phyloP scores from a whole-genome alignment of 2,797 vertebrate genomes.

The Dryobates pubescens region DNA sequence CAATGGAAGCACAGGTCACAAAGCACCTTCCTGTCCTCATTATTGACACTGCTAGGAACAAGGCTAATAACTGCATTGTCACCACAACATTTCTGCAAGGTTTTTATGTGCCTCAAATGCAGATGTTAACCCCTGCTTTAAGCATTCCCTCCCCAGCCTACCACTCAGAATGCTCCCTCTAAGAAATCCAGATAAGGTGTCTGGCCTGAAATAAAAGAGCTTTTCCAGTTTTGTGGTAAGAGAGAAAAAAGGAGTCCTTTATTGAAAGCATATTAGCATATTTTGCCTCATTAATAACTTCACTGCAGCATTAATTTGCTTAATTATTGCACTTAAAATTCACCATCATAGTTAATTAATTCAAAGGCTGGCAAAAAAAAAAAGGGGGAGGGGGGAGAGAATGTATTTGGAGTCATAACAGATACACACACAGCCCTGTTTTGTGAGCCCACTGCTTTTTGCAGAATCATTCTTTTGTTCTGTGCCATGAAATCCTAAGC shows the following conservation, averaged over 20 bases:
- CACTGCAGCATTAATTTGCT: slow-evolving; percentile 83
- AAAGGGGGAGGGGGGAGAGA: background rate
- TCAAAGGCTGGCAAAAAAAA: slow-evolving; percentile 61
- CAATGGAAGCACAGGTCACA: slow-evolving; percentile 33
- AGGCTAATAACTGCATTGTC: slow-evolving; percentile 25
- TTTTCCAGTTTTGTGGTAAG: slow-evolving; percentile 77
- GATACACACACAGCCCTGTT: slow-evolving; percentile 29
- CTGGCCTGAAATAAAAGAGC: slow-evolving; percentile 78
- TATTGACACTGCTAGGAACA: background rate
- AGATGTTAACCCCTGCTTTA: slow-evolving; percentile 75
- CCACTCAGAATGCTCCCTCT: slow-evolving; percentile 52
- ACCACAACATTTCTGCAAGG: background rate
- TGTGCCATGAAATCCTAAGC: slow-evolving; percentile 16
- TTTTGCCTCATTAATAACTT: slow-evolving; percentile 85
- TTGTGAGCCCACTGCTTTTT: background rate
- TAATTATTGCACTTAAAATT: slow-evolving; percentile 85
- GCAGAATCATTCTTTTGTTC: background rate
- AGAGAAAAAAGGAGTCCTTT: slow-evolving; percentile 76
- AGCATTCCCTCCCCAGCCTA: slow-evolving; percentile 58
- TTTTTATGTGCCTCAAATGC: slow-evolving; percentile 68
- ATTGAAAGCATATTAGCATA: slow-evolving; percentile 84
- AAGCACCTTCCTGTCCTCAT: slow-evolving; percentile 25
- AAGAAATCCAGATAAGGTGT: slow-evolving; percentile 79
- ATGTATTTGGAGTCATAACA: slow-evolving; percentile 59
- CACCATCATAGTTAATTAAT: slow-evolving; percentile 83